Base-by-base conservation (phyloP, 2,113 vertebrate genomes). In the Camelus bactrianus region DNA sequence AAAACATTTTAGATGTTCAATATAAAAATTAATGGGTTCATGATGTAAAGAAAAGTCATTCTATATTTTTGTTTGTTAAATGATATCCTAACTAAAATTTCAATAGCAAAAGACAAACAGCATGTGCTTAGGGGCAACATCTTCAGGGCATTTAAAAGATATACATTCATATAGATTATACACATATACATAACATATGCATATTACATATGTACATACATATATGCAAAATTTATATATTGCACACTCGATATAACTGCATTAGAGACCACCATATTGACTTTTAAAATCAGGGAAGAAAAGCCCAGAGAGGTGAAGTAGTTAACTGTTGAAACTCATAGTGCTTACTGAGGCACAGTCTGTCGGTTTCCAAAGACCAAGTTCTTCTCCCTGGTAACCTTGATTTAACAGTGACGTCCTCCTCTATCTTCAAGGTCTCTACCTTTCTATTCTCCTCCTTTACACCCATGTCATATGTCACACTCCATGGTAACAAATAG, bases 1-100 rank as follows among this genome's bases (percentile, higher is more conserved):
- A 50, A 96, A 90, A 56, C 3, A 86, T 3, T 69, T 82, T 20
- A 88, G 13, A 14, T 95, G 8, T 83, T 87, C 38, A 87, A 95
- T 94, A 69, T 76, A 73, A 94, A 60, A 92, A 89, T 80, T n/a
- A 72, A 28, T 70, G 26, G 2, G 12, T 67, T 58, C 6, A 58
- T 52, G 2, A 20, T 13, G 69, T 88, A 91, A 65, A 77, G 73
- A 86, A 81, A 50, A 52, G 1, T 85, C 7, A 35, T 54, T 91
- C 7, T 95, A 70, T 0, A 69, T 48, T 82, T 24, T 6, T 35
- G 70, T 83, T 81, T 48, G 76, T 76, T 50, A 83, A 73, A 76
- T 46, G 19, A 72, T 58, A 95, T 56, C 2, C 30, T 62, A 84
- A 60, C 26, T 92, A 72, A 85, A 65, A 72, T 50, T 15, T 67